A percentile compares a stretch with the other conserved stretches of the same genome.
Conservation (phyloP, 2,888 invertebrate species). For the Macrostomum cliftonense region DNA sequence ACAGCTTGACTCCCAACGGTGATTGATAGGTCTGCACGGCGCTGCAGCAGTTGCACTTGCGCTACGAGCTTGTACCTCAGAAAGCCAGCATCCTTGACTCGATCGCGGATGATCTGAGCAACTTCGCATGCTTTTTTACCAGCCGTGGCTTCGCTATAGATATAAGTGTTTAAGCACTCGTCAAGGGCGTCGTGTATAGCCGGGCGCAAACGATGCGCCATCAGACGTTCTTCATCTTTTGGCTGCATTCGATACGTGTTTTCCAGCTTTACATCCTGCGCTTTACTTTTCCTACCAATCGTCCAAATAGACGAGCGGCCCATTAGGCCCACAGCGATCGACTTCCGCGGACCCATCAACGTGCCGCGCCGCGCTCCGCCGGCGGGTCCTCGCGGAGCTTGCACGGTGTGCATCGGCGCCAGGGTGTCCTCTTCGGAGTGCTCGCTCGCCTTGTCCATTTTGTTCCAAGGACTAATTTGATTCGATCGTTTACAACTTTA, state of each 20-base stretch:
- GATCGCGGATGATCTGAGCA: slow-evolving; percentile 8
- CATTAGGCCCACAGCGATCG: no score
- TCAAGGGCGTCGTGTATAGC: slow-evolving; percentile 13
- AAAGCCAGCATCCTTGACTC: slow-evolving; percentile 12
- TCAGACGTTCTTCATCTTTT: background rate
- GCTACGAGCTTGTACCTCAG: slow-evolving; percentile 13
- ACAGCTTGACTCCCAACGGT: slow-evolving; percentile 13
- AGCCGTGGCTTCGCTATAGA: slow-evolving; percentile 11
- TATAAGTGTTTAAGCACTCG: slow-evolving; percentile 13
- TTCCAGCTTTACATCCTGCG: slow-evolving; percentile 5
- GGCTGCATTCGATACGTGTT: slow-evolving; percentile 12
- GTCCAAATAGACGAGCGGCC: slow-evolving; percentile 4
- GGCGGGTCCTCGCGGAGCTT: slow-evolving; percentile 68
- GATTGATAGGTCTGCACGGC: slow-evolving; percentile 9
- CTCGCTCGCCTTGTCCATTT: no score
- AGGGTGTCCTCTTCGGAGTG: no score
- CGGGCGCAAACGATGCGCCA: background rate
- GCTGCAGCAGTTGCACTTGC: slow-evolving; percentile 13
- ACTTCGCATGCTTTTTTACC: slow-evolving; percentile 10
- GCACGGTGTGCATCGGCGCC: no score
- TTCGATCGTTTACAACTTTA: no score
- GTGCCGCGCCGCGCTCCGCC: slow-evolving; percentile 39
- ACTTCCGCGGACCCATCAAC: no score
- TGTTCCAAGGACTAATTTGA: no score
- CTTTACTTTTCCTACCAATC: slow-evolving; percentile 12